Conservation (phyloP, 2,797 vertebrate genomes). For the Poeciliopsis gracilis region DNA sequence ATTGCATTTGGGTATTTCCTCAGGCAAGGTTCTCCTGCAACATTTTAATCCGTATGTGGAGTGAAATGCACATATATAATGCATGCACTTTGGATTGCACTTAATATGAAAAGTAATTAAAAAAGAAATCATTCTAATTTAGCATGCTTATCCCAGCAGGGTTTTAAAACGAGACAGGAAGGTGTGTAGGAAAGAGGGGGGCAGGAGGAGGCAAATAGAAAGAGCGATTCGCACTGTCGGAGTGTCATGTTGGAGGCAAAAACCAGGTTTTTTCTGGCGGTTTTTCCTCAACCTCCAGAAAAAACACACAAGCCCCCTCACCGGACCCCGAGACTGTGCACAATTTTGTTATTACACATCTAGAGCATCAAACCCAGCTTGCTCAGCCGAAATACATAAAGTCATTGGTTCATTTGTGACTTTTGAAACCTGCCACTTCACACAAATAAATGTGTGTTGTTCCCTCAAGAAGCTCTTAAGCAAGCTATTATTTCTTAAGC, state of each 20-base stretch:
- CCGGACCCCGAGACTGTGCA: constrained; percentile 15
- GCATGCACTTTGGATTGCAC: constrained; percentile 62
- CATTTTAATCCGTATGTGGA: constrained; percentile 56
- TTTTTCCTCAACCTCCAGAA: constrained; percentile 15
- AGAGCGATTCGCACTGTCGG: constrained; percentile 65
- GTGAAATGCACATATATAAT: constrained; percentile 72
- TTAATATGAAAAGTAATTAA: constrained; percentile 76
- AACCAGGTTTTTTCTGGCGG: too few relatives aligned
- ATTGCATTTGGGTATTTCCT: constrained; percentile 73
- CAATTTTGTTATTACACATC: constrained; percentile 36
- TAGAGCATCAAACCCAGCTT: constrained; percentile 24
- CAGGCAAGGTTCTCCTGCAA: constrained; percentile 61
- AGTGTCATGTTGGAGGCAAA: constrained; percentile 56
- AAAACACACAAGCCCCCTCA: constrained; percentile 32
- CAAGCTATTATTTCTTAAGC: constrained; percentile 70
- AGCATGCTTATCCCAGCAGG: constrained; percentile 54
- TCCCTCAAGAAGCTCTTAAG: constrained; percentile 65
- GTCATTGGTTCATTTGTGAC: constrained; percentile 43
- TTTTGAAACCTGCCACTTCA: constrained; percentile 49
- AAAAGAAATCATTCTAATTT: constrained; percentile 71
- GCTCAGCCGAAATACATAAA: constrained; percentile 18
- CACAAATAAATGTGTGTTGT: constrained; percentile 67
- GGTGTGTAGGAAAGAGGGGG: constrained; percentile 23
- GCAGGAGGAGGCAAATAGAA: constrained; percentile 61
- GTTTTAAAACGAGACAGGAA: constrained; percentile 52